Percentiles rank a stretch among this genome's conserved stretches.
These are phyloP conservation scores for Pandion haliaetus DNA, from an alignment of 2,113 vertebrate genomes.

Conservation along the genomic window DNA sequence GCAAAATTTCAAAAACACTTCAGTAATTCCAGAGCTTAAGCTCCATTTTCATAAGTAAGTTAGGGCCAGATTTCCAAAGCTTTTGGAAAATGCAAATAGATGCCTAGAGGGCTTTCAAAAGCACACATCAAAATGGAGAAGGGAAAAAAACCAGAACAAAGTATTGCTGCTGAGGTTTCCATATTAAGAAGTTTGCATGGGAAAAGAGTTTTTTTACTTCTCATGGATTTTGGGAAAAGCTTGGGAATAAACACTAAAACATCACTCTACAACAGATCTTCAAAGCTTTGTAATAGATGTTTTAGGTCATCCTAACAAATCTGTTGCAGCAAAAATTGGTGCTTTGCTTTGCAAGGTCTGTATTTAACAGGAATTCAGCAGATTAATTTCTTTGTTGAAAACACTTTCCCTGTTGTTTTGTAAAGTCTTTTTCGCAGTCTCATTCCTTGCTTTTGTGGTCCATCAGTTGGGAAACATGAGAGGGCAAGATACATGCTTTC, in stretches of 20 bases:
- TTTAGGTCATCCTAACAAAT: neutral
- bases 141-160: neutral
- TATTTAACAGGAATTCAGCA: neutral
- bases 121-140: conserved; percentile 6
- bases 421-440: neutral
- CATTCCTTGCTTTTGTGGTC: conserved; percentile 11
- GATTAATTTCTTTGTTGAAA: neutral
- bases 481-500: neutral
- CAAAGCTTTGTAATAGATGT: neutral
- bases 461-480: conserved; percentile 30
- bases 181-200: neutral
- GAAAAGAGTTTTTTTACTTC: neutral
- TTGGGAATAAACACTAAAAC: neutral
- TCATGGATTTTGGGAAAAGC: neutral
- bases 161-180: conserved; percentile 25
- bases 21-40: neutral
- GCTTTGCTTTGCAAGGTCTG: neutral
- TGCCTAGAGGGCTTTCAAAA: conserved; percentile 25
- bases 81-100: conserved; percentile 44
- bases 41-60: conserved; percentile 33
- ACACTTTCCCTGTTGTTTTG: neutral
- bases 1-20: neutral
- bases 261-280: neutral
- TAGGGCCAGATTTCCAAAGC: neutral
- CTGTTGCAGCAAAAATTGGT: neutral